These are phyloP conservation scores for Pristionchus exspectatus DNA, from an alignment of 2,888 invertebrate species.

Conservation along the genomic window DNA sequence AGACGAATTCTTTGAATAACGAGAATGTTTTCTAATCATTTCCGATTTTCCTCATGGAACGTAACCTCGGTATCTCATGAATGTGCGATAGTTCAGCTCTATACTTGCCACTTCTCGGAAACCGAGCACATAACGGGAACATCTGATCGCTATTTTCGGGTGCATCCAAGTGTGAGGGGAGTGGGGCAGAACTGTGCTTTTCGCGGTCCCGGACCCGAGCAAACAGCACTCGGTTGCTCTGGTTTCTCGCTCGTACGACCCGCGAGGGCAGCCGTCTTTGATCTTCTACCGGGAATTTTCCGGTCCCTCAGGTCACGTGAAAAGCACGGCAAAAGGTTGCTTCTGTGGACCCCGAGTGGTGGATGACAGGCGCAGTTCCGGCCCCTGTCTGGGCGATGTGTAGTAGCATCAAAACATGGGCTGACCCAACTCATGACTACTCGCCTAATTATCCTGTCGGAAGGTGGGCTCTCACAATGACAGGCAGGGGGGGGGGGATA, in stretches of 20 bases:
- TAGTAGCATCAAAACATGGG: neutral
- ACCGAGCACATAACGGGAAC: neutral
- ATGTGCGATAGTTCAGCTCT: no score
- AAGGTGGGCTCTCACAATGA: neutral
- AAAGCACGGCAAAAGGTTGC: neutral
- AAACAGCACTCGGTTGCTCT: neutral
- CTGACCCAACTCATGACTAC: conserved; percentile 1
- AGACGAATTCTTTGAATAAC: no score
- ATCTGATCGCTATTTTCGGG: neutral
- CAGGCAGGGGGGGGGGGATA: neutral
- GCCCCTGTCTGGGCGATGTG: neutral
- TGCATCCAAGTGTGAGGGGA: neutral
- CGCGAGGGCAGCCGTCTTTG: neutral
- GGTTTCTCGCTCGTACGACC: neutral
- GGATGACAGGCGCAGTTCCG: neutral
- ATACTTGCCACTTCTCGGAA: neutral
- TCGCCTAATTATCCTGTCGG: neutral
- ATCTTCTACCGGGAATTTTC: neutral
- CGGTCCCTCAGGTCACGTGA: neutral
- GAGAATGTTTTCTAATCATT: no score
- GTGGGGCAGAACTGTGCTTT: no score
- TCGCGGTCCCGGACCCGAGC: no score
- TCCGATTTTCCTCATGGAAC: no score
- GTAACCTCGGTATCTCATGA: no score
- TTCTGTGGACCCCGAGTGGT: neutral